Base-by-base conservation (phyloP, 2,888 invertebrate genomes). In the Diplazon laetatorius region DNA sequence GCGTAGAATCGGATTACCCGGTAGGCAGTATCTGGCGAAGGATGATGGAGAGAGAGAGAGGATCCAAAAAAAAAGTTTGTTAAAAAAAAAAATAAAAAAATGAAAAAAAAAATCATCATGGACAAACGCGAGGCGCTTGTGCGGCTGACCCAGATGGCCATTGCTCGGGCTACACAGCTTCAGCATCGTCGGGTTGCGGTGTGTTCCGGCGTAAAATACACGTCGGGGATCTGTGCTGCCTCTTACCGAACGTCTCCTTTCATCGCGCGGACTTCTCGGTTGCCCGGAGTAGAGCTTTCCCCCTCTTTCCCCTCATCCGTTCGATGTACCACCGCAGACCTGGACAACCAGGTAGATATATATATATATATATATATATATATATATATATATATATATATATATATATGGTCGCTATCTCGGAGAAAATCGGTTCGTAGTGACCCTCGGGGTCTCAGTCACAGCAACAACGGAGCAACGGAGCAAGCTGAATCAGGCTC, bases 371-470 rank as follows among this genome's bases (percentile, higher is more conserved):
- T n/a, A n/a, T n/a, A n/a, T n/a, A n/a, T n/a, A n/a, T n/a, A n/a
- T n/a, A n/a, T n/a, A n/a, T n/a, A n/a, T n/a, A n/a, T n/a, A n/a
- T n/a, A n/a, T n/a, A n/a, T n/a, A n/a, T n/a, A n/a, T n/a, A n/a
- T n/a, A n/a, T n/a, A n/a, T n/a, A n/a, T n/a, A n/a, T 30, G 6
- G 44, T 25, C 37, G 25, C 62, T 68, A 78, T 78, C 71, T 48
- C 46, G 66, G 48, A 78, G 78, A 78, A 75, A 78, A 78, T 78
- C 75, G 75, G 44, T 75, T 52, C 30, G 30, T 37, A 66, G 78
- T 63, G 78, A 72, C 75, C 78, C 75, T 75, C 78, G 71, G 71
- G 75, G 71, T 66, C 66, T 71, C 71, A 78, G 71, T 71, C 75
- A 71, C 62, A 39, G 65, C 18, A 52, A 48, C 59, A 60, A 50